Base-by-base conservation (phyloP, 2,797 vertebrate species). In the Spinibarbus caldwelli region DNA sequence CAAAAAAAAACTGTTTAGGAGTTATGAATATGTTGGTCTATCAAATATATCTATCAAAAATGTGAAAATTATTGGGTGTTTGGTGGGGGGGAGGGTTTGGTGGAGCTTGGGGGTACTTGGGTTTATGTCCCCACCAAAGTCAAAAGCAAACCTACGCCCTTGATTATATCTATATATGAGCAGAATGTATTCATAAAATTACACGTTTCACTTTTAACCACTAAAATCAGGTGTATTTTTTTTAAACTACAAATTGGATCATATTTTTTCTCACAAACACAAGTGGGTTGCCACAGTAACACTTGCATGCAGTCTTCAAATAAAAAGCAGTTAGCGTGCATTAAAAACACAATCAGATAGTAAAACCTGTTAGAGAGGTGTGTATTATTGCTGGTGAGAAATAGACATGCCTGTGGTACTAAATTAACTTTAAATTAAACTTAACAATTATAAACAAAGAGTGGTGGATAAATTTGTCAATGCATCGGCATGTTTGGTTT, bases 211-310 rank as follows among this genome's bases (percentile, higher is more conserved):
- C 19, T 5, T 38, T 68, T 68, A 38, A 36, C 9, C 34, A 1
- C 19, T 23, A 6, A 68, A 68, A 68, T 68, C 10, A 12, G 5
- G 67, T 41, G 31, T 67, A 68, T 11, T 67, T 70, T n/a, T n/a
- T n/a, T n/a, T n/a, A n/a, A n/a, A n/a, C n/a, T n/a, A n/a, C n/a
- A n/a, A n/a, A n/a, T n/a, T n/a, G n/a, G 10, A n/a, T 67, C 21
- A 1, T 36, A 4, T 66, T 34, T 26, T 75, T 45, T 21, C 26
- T 75, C 19, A 75, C 26, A 11, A 49, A 23, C 26, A 5, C 41
- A 72, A 45, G 23, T 45, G 68, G 68, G 43, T 31, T 73, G 26
- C 71, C 34, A 47, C 45, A 75, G 72, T 34, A 75, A 52, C 72
- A 6, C 29, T 73, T 49, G 71, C 71, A 21, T 75, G 71, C 45